Evolutionary conservation across 92 coral and sea anemone species (phyloP), one percentile per base, ranked within the genome.

Genomic region (Phenganax marumi): DNA sequence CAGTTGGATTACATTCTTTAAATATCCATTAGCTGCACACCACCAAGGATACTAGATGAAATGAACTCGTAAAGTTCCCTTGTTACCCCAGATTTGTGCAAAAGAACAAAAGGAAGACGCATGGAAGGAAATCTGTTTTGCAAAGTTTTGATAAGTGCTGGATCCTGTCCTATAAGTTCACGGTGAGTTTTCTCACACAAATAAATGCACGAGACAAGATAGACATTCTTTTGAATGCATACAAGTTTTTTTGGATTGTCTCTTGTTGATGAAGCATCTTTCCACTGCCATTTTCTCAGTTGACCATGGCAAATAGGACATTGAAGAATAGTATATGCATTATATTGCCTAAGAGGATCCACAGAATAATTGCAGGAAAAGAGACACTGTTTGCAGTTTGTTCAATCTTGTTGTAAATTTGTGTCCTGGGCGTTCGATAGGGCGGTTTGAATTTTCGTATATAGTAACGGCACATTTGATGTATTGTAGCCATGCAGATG

Each of bases 51-150:
- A 46, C 79, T 80, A 23, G 69, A 61, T 43, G 79, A 62, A 21
- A 80, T 33, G 57, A 65, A 81, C 48, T 81, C 85, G 53, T 68
- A 81, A 50, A 81, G 61, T 61, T 70, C 79, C 70, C 17, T 68
- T 81, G 66, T 81, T 54, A 81, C 66, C 9, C 85, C 81, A 68
- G 85, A 81, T 66, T 81, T 70, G 81, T 81, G 80, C 52, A 39
- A 77, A 58, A 77, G 66, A 21, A 56, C 51, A 17, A 51, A 62
- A 57, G 62, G 70, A 52, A 39, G 7, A 12, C 16, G 66, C 53
- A 23, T 0, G 16, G 7, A 51, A 47, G 53, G 68, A 58, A 58
- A 58, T 13, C 65, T 14, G 18, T 18, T 50, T 60, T 17, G 53
- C 23, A 74, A 74, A 11, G 53, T 21, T 3, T 10, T 43, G 24